Conservation (phyloP, 2,888 invertebrate species). For the Peribatodes rhomboidaria region DNA sequence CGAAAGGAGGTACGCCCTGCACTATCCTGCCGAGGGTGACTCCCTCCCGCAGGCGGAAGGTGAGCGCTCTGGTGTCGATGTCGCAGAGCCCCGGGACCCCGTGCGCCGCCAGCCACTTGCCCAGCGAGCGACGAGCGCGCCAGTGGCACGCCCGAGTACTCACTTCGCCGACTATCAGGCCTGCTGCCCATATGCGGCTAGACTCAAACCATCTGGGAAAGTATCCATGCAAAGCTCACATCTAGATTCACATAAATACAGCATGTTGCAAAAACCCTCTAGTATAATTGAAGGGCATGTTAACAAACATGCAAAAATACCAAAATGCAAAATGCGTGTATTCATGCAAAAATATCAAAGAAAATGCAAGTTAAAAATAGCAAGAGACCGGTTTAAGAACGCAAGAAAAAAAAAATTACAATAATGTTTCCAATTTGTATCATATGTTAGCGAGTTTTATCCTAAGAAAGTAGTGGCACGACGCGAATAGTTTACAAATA, state of each 20-base stretch:
- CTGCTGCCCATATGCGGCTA: conserved; percentile 95
- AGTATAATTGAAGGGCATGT: too few relatives aligned
- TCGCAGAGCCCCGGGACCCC: conserved; percentile 95
- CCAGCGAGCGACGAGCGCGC: conserved; percentile 92
- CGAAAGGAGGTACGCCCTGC: conserved; percentile 82
- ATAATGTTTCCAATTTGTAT: too few relatives aligned
- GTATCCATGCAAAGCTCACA: not conserved
- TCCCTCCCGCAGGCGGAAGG: conserved; percentile 96
- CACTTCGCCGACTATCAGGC: conserved; percentile 95
- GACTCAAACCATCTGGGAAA: conserved; percentile 95
- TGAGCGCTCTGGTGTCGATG: conserved; percentile 97
- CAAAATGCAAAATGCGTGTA: too few relatives aligned
- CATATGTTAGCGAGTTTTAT: too few relatives aligned
- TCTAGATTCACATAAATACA: not conserved
- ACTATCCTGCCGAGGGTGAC: conserved; percentile 91
- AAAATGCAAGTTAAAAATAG: too few relatives aligned
- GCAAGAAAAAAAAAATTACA: too few relatives aligned
- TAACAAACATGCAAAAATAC: too few relatives aligned
- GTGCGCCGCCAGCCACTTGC: conserved; percentile 93
- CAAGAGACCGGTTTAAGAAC: too few relatives aligned
- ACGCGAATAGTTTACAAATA: too few relatives aligned
- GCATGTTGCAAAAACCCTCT: too few relatives aligned
- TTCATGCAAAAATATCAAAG: too few relatives aligned
- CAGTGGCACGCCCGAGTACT: conserved; percentile 96
- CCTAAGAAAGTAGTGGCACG: too few relatives aligned